These are phyloP conservation scores for Ochropleura leucogaster DNA, from an alignment of 2,888 invertebrate genomes.

Conservation along the genomic window DNA sequence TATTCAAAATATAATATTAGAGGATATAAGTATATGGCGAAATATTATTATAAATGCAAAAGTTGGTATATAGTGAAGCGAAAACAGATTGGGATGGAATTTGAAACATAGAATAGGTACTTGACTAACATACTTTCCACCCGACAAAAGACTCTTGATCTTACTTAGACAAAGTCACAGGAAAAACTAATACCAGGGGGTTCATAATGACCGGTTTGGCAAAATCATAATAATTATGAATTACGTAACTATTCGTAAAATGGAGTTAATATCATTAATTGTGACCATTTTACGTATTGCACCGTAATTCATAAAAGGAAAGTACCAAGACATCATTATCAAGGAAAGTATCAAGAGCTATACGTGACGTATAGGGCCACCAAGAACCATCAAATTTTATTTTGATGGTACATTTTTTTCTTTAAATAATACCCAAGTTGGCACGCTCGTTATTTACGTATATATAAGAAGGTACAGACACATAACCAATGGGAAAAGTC, in stretches of 20 bases:
- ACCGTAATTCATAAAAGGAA: too few relatives aligned
- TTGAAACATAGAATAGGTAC: not conserved
- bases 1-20: not conserved
- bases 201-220: too few relatives aligned
- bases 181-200: too few relatives aligned
- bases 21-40: not conserved
- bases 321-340: not conserved
- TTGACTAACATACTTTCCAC: not conserved
- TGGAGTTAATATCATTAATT: too few relatives aligned
- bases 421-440: conserved; percentile 25
- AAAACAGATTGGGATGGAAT: not conserved
- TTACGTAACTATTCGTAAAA: too few relatives aligned
- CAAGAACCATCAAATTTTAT: too few relatives aligned
- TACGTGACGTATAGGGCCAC: not conserved
- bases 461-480: conserved; percentile 50
- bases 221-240: too few relatives aligned
- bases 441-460: conserved; percentile 53
- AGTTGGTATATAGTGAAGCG: not conserved
- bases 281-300: too few relatives aligned
- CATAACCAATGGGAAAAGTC: conserved; percentile 55
- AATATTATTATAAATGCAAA: not conserved
- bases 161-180: not conserved
- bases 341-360: not conserved
- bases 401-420: not conserved
- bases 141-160: not conserved